Conservation (phyloP, 2,113 vertebrate genomes). For the Lynx canadensis region DNA sequence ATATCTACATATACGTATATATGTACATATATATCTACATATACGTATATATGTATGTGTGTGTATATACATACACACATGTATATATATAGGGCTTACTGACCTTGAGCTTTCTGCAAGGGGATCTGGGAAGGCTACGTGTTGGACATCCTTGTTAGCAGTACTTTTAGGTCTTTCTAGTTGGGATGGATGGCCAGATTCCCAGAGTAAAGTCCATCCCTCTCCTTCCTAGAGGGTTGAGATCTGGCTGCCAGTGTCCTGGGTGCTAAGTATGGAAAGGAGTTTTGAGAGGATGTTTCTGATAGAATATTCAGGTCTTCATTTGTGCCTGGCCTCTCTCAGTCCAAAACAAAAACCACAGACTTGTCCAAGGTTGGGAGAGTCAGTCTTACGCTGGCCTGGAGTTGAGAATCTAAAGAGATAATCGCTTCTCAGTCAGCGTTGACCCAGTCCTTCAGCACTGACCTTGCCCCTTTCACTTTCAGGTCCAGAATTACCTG, state of each 20-base stretch:
- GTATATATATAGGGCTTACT: background rate
- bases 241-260: background rate
- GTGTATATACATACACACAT: background rate
- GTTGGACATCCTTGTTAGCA: background rate
- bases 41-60: too few species aligned
- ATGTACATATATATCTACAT: too few species aligned
- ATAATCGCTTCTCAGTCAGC: background rate
- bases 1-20: too few species aligned
- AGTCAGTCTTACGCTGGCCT: background rate
- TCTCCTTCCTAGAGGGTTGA: background rate
- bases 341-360: background rate
- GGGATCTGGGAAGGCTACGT: background rate
- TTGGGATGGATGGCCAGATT: background rate
- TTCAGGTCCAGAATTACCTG: background rate
- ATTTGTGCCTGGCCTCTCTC: background rate
- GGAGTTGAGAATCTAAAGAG: background rate
- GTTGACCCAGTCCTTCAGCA: background rate
- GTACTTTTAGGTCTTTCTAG: background rate
- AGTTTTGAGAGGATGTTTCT: background rate
- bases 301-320: background rate
- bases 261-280: background rate
- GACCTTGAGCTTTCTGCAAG: background rate
- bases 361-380: background rate
- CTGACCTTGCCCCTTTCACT: background rate
- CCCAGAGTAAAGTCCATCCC: background rate